Conservation (phyloP, 1,140 invertebrate genomes). For the Sarcophaga peregrina region DNA sequence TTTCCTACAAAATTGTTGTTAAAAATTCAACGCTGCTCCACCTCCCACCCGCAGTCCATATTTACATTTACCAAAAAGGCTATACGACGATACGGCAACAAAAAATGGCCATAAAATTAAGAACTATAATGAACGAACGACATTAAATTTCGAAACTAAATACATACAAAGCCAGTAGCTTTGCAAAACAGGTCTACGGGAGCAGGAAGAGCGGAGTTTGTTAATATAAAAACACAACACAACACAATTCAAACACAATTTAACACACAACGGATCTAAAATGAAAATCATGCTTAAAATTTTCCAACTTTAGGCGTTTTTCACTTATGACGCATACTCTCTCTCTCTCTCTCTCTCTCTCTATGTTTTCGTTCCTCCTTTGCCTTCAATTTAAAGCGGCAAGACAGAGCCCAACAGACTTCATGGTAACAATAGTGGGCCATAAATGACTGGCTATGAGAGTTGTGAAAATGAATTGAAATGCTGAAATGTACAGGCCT, state of each 20-base stretch:
- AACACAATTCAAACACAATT: neutral
- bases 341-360: too few relatives aligned
- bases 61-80: neutral
- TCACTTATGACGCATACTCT: too few relatives aligned
- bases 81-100: neutral
- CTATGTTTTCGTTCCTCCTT: too few relatives aligned
- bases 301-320: constrained; percentile 31
- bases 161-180: neutral
- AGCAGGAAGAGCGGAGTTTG: too few relatives aligned
- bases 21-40: neutral
- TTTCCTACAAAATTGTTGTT: neutral
- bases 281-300: constrained; percentile 34
- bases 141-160: neutral
- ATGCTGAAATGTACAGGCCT: constrained; percentile 32
- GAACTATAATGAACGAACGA: neutral
- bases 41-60: too few relatives aligned
- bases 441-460: neutral
- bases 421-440: constrained; percentile 1
- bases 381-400: too few relatives aligned
- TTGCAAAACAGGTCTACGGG: too few relatives aligned
- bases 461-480: constrained; percentile 13
- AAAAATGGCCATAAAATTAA: neutral
- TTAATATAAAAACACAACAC: neutral
- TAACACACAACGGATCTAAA: constrained; percentile 13
- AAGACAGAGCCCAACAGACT: neutral